Evolutionary conservation across 2,113 vertebrate genomes (phyloP).

Genomic region (Chamaea fasciata): DNA sequence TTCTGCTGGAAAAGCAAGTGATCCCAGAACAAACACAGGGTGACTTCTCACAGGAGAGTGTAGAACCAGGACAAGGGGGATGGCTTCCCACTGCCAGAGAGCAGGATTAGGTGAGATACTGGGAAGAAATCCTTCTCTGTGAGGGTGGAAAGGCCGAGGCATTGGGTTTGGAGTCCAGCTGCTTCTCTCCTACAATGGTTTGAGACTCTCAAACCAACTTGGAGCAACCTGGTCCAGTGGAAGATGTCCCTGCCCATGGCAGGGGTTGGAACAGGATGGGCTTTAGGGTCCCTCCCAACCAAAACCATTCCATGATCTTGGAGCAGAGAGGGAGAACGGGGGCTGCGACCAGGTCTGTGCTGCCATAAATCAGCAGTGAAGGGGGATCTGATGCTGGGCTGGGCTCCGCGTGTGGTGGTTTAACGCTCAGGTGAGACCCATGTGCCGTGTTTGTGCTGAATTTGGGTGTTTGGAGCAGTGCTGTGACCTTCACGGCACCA

Average conservation of each 20-base stretch:
- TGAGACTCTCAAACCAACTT: not conserved
- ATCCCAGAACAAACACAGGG: not conserved
- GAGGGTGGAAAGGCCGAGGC: not conserved
- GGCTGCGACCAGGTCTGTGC: not conserved
- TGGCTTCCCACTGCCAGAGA: not conserved
- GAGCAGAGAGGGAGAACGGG: not conserved
- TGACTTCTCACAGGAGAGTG: not conserved
- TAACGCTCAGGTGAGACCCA: not conserved
- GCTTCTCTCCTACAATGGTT: not conserved
- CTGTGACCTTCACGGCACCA: not conserved
- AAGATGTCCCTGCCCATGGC: not conserved
- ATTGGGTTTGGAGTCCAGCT: not conserved
- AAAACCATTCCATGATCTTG: not conserved
- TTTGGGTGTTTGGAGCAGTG: fast-evolving
- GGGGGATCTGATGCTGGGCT: not conserved
- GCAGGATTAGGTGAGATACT: not conserved
- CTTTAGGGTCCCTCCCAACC: not conserved
- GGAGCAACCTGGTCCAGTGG: not conserved
- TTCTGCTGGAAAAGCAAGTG: not conserved
- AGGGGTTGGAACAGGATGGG: not conserved
- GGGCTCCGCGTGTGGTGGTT: fast-evolving
- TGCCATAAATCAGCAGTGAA: not conserved
- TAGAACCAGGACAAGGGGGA: too few relatives aligned
- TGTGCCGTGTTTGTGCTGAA: fast-evolving
- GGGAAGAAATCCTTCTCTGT: not conserved